These are phyloP conservation scores for Numenius phaeopus DNA, from an alignment of 2,797 vertebrate genomes.

Conservation along the genomic window DNA sequence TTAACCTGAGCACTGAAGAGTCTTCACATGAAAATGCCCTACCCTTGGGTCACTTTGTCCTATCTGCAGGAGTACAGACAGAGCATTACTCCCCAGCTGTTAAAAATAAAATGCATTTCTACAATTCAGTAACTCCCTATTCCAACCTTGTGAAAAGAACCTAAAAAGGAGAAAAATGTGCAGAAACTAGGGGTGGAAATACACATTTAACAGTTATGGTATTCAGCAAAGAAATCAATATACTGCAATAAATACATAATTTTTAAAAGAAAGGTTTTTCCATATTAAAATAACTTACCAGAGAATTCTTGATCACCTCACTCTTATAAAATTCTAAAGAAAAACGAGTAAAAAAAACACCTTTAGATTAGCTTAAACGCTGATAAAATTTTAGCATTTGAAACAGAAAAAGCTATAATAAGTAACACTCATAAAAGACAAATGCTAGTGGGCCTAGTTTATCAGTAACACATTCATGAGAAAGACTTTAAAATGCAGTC, in stretches of 20 bases:
- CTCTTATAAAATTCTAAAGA: slow-evolving; percentile 95
- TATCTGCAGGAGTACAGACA: neutral
- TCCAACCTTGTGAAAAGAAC: neutral
- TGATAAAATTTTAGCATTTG: neutral
- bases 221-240: neutral
- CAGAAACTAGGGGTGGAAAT: neutral
- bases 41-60: neutral
- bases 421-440: neutral
- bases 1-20: neutral
- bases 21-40: neutral
- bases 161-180: neutral
- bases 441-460: neutral
- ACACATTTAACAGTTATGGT: neutral
- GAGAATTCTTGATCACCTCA: slow-evolving; percentile 95
- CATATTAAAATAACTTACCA: slow-evolving; percentile 87
- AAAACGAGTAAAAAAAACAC: neutral
- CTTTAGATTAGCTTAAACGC: slow-evolving; percentile 54
- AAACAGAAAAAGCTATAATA: neutral
- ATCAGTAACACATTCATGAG: neutral
- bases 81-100: neutral
- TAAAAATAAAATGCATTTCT: neutral
- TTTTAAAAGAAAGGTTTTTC: neutral
- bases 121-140: neutral
- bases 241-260: neutral
- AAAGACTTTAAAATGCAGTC: neutral